Conservation (phyloP, 2,797 vertebrate species). For the Fundulus diaphanus region DNA sequence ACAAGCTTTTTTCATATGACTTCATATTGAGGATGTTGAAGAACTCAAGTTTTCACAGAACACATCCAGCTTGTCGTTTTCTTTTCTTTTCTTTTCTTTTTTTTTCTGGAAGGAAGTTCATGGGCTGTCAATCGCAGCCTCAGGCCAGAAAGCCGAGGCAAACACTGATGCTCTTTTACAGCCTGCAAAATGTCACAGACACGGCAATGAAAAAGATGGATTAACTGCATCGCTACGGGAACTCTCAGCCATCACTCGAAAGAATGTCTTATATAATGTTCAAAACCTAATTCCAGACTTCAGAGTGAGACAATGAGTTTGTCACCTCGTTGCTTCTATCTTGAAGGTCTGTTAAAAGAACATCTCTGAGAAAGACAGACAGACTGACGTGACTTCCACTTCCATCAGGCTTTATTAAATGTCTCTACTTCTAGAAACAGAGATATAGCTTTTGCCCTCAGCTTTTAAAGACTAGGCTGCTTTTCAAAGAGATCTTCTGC, state of each 20-base stretch:
- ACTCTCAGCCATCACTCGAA: slow-evolving; percentile 3
- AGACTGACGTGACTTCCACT: background rate
- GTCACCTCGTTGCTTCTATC: background rate
- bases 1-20: background rate
- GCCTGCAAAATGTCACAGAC: slow-evolving; percentile 31
- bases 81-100: too few species aligned
- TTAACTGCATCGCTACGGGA: slow-evolving; percentile 3
- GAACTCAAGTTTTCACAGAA: slow-evolving; percentile 3
- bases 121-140: slow-evolving; percentile 18
- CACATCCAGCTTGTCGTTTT: slow-evolving; percentile 13
- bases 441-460: background rate
- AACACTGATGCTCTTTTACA: background rate
- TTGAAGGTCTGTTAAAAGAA: background rate
- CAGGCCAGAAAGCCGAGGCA: background rate
- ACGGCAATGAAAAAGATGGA: slow-evolving; percentile 15
- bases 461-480: background rate
- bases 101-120: slow-evolving; percentile 1
- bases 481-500: background rate
- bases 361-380: background rate
- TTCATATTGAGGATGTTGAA: background rate
- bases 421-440: background rate
- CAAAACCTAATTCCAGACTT: background rate
- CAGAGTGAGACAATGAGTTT: background rate
- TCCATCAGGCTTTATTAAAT: slow-evolving; percentile 4
- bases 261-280: background rate